These are phyloP conservation scores for Umimayanthus chanpuru DNA, from an alignment of 92 coral and sea anemone species.

Conservation along the genomic window DNA sequence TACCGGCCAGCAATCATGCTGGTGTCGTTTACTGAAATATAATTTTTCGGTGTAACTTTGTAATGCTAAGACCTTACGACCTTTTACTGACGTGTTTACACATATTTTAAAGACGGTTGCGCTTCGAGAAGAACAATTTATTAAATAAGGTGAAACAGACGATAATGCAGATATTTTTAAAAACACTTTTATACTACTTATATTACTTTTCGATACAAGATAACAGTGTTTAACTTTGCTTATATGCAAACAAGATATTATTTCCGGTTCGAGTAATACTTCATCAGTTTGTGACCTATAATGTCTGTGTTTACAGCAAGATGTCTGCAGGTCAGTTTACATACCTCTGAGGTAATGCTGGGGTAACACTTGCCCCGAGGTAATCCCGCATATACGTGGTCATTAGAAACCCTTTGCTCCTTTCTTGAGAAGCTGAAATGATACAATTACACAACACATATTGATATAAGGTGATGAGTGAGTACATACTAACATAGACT, in stretches of 20 bases:
- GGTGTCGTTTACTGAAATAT: no score
- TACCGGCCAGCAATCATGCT: no score
- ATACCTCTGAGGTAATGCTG: constrained; percentile 81
- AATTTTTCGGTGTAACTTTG: neutral
- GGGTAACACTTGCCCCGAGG: constrained; percentile 68
- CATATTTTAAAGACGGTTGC: no score
- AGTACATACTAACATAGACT: no score
- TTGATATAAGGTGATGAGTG: no score
- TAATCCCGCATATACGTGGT: constrained; percentile 83
- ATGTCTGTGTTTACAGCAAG: neutral
- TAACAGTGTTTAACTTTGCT: no score
- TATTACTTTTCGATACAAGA: no score
- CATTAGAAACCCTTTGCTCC: constrained; percentile 81
- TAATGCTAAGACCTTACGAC: neutral
- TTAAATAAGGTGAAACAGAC: no score
- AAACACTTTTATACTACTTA: neutral
- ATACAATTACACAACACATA: neutral
- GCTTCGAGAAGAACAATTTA: no score
- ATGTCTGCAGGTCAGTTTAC: neutral
- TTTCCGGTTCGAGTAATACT: constrained; percentile 33
- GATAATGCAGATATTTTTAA: neutral
- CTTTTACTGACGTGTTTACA: neutral
- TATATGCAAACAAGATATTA: neutral
- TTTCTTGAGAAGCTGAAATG: constrained; percentile 55
- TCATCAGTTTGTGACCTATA: no score